A percentile compares a stretch with the other conserved stretches of the same genome.
phyloP scores from a whole-genome alignment of 2,888 invertebrate genomes.

The Drosophila pegasa region DNA sequence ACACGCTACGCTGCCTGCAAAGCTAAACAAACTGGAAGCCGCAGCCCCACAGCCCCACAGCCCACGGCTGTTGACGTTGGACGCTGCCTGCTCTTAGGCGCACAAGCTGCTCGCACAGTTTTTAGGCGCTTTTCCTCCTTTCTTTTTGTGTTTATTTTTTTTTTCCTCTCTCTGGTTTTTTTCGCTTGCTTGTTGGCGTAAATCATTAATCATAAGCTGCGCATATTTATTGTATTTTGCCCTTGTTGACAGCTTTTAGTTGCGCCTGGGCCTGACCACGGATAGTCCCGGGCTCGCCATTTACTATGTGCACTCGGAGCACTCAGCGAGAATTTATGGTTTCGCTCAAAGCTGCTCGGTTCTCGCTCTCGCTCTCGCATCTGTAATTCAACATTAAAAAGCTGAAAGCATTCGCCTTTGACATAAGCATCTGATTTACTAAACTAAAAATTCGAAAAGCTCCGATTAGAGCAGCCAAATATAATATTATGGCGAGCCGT shows the following conservation, averaged over 20 bases:
- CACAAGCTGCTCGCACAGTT: slow-evolving; percentile 41
- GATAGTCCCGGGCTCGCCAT: slow-evolving; percentile 45
- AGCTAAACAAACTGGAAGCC: slow-evolving; percentile 69
- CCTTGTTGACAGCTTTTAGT: slow-evolving; percentile 73
- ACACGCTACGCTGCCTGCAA: slow-evolving; percentile 75
- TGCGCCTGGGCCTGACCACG: slow-evolving; percentile 38
- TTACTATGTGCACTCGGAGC: slow-evolving; percentile 41
- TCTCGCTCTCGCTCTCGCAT: slow-evolving; percentile 8
- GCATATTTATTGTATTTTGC: slow-evolving; percentile 75
- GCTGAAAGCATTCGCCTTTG: slow-evolving; percentile 9
- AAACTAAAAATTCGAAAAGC: not conserved
- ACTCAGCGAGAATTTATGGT: slow-evolving; percentile 39
- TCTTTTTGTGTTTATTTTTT: slow-evolving; percentile 9
- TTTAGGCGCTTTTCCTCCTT: slow-evolving; percentile 25
- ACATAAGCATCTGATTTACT: slow-evolving; percentile 20
- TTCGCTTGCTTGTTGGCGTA: slow-evolving; percentile 60
- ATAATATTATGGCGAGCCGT: not conserved
- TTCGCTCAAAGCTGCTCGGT: slow-evolving; percentile 20
- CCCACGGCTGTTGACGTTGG: slow-evolving; percentile 45
- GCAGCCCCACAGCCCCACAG: slow-evolving; percentile 40
- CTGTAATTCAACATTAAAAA: slow-evolving; percentile 21
- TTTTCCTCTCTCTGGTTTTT: slow-evolving; percentile 10
- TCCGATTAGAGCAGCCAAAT: not conserved
- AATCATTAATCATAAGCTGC: slow-evolving; percentile 77
- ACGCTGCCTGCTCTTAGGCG: slow-evolving; percentile 50